Base-by-base conservation (phyloP, 2,113 vertebrate genomes). In the Thalassarche chlororhynchos region DNA sequence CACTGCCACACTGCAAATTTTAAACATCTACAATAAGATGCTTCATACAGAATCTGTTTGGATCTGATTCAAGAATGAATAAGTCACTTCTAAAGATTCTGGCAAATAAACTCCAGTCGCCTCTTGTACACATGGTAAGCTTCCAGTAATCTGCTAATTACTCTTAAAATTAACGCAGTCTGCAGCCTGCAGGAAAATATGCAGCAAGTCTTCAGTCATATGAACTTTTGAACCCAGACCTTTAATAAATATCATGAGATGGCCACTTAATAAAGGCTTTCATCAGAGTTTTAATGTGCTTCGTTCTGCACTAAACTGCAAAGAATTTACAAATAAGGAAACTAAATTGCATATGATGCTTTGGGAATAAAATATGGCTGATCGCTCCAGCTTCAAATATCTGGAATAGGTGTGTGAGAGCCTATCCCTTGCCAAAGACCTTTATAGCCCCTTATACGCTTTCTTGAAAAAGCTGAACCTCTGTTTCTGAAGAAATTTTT, bases 141-240 rank as follows among this genome's bases (percentile, higher is more conserved):
- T 95, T 89, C 77, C 65, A 96, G 49, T 83, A 74, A 76, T 82
- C 65, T 84, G 9, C 15, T 89, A 92, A 87, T 71, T 93, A 57
- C 42, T 96, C 47, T 82, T 87, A 52, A 92, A 95, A 87, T 90
- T 54, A 84, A 42, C 5, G 3, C 32, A 62, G 1, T 57, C 38
- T 78, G 34, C 55, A 78, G 17, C n/a, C 34, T 64, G 16, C 49
- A 85, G 57, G 61, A 72, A 92, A 89, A 84, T 44, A 61, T 36
- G 25, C 34, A 74, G 19, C 24, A 82, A 82, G 25, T 19, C 13
- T 68, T 78, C 11, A 34, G 52, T 60, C 34, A 71, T 20, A 17
- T 52, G 65, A 84, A 49, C 76, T 76, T 92, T 46, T 93, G 57
- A 96, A 92, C 55, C 3, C 17, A 91, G 47, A 51, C 11, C 24